Percentiles rank a stretch among this genome's conserved stretches.
These are phyloP conservation scores for Rhinopomastus cyanomelas DNA, from an alignment of 2,113 vertebrate genomes.

Conservation along the genomic window DNA sequence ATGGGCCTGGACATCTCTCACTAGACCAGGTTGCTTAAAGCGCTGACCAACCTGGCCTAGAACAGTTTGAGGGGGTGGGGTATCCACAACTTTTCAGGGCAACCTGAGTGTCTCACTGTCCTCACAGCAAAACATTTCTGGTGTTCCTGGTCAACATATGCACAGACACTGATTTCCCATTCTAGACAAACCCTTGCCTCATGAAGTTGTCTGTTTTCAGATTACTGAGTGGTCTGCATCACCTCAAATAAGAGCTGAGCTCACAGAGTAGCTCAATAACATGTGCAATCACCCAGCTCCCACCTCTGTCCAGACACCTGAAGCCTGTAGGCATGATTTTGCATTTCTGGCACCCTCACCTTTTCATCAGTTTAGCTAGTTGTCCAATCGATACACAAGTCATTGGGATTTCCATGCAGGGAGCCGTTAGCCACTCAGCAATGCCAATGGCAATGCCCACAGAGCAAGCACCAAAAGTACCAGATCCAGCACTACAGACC, in stretches of 20 bases:
- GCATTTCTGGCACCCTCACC: background rate
- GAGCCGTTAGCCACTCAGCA: too few relatives aligned
- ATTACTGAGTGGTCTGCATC: fast-evolving
- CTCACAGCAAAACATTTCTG: background rate
- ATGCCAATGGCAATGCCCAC: too few relatives aligned
- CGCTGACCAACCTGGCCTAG: background rate
- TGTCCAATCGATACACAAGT: fast-evolving
- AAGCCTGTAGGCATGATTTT: too few relatives aligned
- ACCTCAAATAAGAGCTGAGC: background rate
- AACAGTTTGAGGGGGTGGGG: background rate
- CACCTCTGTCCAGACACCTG: fast-evolving
- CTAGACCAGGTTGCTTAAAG: background rate
- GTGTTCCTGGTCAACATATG: background rate
- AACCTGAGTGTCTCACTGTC: background rate
- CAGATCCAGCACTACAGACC: background rate
- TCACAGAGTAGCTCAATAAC: background rate
- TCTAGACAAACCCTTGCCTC: background rate
- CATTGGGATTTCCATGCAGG: fast-evolving
- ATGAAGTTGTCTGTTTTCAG: background rate
- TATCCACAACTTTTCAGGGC: background rate
- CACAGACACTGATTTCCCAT: too few relatives aligned
- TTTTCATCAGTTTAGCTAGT: background rate
- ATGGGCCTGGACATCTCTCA: background rate
- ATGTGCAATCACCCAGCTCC: too few relatives aligned
- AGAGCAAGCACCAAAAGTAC: too few relatives aligned